phyloP scores from a whole-genome alignment of 2,797 vertebrate species.

The Salarias fasciatus region DNA sequence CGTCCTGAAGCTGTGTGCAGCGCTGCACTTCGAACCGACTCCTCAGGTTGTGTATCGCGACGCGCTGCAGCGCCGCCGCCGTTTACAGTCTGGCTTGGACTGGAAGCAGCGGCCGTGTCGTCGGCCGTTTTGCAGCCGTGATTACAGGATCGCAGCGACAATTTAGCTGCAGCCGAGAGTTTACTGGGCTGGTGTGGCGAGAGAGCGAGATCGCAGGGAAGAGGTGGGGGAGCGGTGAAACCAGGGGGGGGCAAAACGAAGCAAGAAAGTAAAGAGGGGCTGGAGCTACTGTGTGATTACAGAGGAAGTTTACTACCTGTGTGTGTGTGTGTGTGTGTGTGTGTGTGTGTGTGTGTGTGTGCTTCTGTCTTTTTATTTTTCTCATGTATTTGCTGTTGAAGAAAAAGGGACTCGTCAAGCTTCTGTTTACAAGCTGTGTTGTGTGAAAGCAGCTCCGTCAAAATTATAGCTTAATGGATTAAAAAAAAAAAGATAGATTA shows the following conservation, averaged over 20 bases:
- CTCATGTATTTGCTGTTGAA: too few species aligned
- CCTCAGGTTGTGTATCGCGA: neutral
- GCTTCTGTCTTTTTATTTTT: too few species aligned
- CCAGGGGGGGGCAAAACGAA: slow-evolving; percentile 44
- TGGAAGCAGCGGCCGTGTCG: slow-evolving; percentile 40
- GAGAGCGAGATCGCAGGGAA: neutral
- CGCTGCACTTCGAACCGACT: neutral
- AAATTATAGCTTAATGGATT: too few species aligned
- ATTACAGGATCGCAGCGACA: slow-evolving; percentile 61
- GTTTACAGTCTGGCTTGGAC: slow-evolving; percentile 26
- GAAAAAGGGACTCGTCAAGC: too few species aligned
- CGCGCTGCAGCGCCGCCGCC: slow-evolving; percentile 19
- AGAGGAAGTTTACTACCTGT: slow-evolving; percentile 49
- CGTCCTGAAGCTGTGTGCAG: too few species aligned
- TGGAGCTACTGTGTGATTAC: slow-evolving; percentile 51
- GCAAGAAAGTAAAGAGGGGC: slow-evolving; percentile 56
- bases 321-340: slow-evolving; percentile 26
- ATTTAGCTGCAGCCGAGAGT: slow-evolving; percentile 44
- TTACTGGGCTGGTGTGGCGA: slow-evolving; percentile 39
- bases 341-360: slow-evolving; percentile 6
- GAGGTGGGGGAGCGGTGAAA: neutral
- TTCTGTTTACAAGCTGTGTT: too few species aligned
- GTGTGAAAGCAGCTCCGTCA: too few species aligned
- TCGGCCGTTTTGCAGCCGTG: slow-evolving; percentile 47
- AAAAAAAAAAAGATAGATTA: too few species aligned